Base-by-base conservation (phyloP, 2,888 invertebrate species). In the Tanytarsus gracilentus region DNA sequence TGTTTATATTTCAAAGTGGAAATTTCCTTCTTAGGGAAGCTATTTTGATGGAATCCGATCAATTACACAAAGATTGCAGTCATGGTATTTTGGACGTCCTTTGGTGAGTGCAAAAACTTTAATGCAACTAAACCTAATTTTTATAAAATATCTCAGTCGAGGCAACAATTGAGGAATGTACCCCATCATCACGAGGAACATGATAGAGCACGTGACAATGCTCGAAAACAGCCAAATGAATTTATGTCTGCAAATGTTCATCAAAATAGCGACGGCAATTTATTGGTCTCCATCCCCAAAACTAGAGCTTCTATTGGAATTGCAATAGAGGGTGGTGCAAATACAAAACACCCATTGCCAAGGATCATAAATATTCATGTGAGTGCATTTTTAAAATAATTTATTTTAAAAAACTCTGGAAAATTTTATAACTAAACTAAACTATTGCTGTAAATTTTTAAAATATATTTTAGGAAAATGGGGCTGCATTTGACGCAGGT, bases 291-390 rank as follows among this genome's bases (percentile, higher is more conserved):
- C 21, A 50, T 60, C 16, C 50, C 60, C n/a, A 60, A 60, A 36
- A 50, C 60, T 3, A 60, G 50, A 29, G 18, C 49, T n/a, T 50
- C 50, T 25, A 16, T 60, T 14, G 60, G 60, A 26, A 18, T 60
- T n/a, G 60, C 60, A 9, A 60, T 60, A 50, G 60, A 60, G 21
- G 60, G 60, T 8, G 60, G 60, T n/a, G 26, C 50, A 9, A 60
- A 60, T 48, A 60, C 60, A 26, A 60, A 60, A 25, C 60, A 60
- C 39, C 60, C 60, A 2, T 23, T 60, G 23, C 60, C 60, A 36
- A 60, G 60, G 29, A 60, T 60, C 5, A 60, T 60, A 26, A 60
- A 60, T 36, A 60, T 60, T 60, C 60, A 60, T 36, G 60, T 60
- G 18, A 36, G 50, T 23, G 18, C 18, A 16, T 14, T n/a, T n/a